These are phyloP conservation scores for Drosophila vallismaia DNA, from an alignment of 2,888 invertebrate species.

Conservation along the genomic window DNA sequence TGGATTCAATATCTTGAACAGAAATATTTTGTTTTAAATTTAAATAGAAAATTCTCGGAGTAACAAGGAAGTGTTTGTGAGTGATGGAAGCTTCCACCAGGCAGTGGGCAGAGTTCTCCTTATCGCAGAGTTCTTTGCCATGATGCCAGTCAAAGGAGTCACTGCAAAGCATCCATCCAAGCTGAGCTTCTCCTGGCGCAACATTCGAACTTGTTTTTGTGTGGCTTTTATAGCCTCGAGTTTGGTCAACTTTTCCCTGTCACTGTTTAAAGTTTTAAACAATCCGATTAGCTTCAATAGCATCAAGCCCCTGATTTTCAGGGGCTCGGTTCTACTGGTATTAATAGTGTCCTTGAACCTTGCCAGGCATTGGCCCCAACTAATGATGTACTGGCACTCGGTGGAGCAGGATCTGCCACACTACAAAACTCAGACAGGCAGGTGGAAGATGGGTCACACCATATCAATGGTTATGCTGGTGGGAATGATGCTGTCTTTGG, in stretches of 20 bases:
- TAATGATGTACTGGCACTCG: constrained; percentile 84
- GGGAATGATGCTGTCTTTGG: constrained; percentile 84
- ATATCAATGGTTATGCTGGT: constrained; percentile 84
- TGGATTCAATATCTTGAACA: too few species aligned
- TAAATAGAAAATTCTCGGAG: constrained; percentile 48
- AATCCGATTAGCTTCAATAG: constrained; percentile 77
- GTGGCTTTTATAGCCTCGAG: constrained; percentile 61
- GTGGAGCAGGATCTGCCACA: constrained; percentile 84
- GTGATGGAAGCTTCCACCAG: constrained; percentile 82
- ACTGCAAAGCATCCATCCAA: constrained; percentile 83
- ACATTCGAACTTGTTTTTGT: constrained; percentile 74
- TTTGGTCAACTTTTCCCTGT: constrained; percentile 59
- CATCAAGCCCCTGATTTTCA: constrained; percentile 81
- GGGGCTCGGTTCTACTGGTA: constrained; percentile 69
- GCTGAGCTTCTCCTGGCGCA: constrained; percentile 82
- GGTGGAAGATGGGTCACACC: constrained; percentile 78
- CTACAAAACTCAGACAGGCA: constrained; percentile 76
- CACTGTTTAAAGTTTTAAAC: constrained; percentile 69
- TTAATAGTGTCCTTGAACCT: constrained; percentile 83
- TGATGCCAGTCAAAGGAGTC: constrained; percentile 85
- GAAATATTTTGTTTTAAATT: constrained; percentile 84
- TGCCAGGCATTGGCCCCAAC: constrained; percentile 85
- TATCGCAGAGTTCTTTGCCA: constrained; percentile 85
- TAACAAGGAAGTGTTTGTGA: constrained; percentile 72
- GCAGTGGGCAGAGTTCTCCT: constrained; percentile 82